Evolutionary conservation across 1,140 invertebrate genomes (phyloP), one percentile per base, ranked within the genome.

Genomic region (Dinoponera quadriceps): DNA sequence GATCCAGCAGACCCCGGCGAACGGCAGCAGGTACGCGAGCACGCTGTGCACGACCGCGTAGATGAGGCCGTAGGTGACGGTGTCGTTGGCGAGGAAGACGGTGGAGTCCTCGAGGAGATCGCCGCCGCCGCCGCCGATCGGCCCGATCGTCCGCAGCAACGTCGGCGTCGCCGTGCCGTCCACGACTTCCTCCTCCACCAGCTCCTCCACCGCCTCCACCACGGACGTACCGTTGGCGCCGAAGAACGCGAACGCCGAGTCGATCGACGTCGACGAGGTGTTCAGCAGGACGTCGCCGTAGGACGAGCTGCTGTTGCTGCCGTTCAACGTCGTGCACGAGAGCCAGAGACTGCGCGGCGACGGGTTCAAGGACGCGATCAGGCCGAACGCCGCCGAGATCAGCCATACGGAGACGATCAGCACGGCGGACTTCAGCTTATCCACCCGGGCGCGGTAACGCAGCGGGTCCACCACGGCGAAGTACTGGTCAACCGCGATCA

Each of bases 401-500:
- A 96, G 85, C 97, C 97, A 97, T 13, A 95, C 95, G 16, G 95
- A 93, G 11, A 95, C 94, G 71, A 98, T 97, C 14, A 98, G 94
- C 0, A 96, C 92, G 1, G 95, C 96, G 0, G 96, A 97, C 59
- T 96, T 96, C 13, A 96, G 93, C 87, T 97, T 96, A 88, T 97
- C 96, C 78, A 98, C 95, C 44, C 96, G 95, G 18, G 96, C 96
- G 83, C 97, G 96, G 92, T 98, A 98, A n/a, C 97, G 96, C 27
- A 98, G 94, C 0, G 98, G 98, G 91, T 97, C 97, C 5, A 97
- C 97, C 44, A 98, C 97, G 0, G 98, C 98, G 84, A 97, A 96
- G 92, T 98, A 98, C 89, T 98, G 97, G 90, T 98, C 98, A 2
- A 98, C 93, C 0, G 97, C 97, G 51, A 98, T 98, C 13, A 98